Evolutionary conservation across 2,888 invertebrate genomes (phyloP).

Genomic region (Pasiphila rectangulata): DNA sequence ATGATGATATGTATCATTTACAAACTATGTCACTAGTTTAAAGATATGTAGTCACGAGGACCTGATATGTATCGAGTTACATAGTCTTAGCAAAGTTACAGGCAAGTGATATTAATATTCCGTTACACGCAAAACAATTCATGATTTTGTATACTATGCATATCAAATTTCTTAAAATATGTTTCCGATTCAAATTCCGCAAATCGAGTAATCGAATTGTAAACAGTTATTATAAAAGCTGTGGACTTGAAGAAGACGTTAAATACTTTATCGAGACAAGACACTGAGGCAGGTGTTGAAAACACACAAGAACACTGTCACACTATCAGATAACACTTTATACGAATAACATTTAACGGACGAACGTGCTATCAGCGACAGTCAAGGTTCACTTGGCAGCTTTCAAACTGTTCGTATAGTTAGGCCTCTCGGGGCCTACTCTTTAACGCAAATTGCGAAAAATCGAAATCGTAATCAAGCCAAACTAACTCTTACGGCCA

Average conservation of each 20-base stretch:
- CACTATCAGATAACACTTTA: conserved; percentile 6
- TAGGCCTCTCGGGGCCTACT: conserved; percentile 6
- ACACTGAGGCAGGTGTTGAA: conserved; percentile 6
- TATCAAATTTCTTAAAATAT: conserved; percentile 29
- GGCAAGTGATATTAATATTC: conserved; percentile 36
- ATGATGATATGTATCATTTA: conserved; percentile 50
- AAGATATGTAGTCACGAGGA: conserved; percentile 48
- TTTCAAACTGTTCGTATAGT: conserved; percentile 1
- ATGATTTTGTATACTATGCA: conserved; percentile 29
- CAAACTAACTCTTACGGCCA: no score
- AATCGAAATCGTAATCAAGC: no score
- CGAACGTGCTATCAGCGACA: conserved; percentile 7
- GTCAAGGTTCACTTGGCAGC: background rate
- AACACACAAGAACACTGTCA: conserved; percentile 5
- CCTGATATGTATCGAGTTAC: conserved; percentile 54
- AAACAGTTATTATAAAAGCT: conserved; percentile 27
- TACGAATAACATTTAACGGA: conserved; percentile 4
- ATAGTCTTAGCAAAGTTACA: conserved; percentile 42
- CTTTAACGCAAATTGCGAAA: no score
- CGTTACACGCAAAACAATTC: conserved; percentile 35
- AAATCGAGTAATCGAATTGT: no score
- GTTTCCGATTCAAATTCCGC: no score
- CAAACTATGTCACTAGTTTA: conserved; percentile 46
- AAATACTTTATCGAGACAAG: conserved; percentile 5
- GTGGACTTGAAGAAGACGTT: conserved; percentile 15